A percentile compares a stretch with the other conserved stretches of the same genome.
phyloP scores from a whole-genome alignment of 1,140 invertebrate genomes.

The Steinernema khuongi region DNA sequence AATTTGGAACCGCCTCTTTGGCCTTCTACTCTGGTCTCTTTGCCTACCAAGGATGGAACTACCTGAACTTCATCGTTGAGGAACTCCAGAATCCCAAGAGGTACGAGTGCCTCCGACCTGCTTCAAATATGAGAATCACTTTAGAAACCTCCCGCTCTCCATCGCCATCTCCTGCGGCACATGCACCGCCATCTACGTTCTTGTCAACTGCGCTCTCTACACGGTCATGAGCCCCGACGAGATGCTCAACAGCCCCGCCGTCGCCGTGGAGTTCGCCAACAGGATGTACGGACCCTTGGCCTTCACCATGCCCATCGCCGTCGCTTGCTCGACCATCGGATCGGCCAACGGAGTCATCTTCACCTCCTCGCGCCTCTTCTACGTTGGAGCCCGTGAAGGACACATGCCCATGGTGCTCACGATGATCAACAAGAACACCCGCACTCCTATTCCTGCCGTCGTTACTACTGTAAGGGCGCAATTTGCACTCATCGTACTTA shows the following conservation, averaged over 20 bases:
- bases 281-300: conserved; percentile 81
- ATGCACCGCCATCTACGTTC: conserved; percentile 86
- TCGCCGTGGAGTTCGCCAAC: conserved; percentile 91
- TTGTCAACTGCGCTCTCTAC: conserved; percentile 93
- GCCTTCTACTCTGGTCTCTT: conserved; percentile 98
- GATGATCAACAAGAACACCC: conserved; percentile 54
- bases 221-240: conserved; percentile 79
- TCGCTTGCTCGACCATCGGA: conserved; percentile 93
- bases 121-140: too few relatives aligned
- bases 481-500: too few relatives aligned
- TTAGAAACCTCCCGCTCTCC: conserved; percentile 84
- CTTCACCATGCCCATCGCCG: conserved; percentile 94
- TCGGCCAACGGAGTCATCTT: conserved; percentile 95
- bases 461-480: conserved; percentile 50
- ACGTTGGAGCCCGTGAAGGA: conserved; percentile 56
- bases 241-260: conserved; percentile 85
- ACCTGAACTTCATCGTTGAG: conserved; percentile 79
- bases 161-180: conserved; percentile 89
- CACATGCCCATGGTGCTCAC: conserved; percentile 58
- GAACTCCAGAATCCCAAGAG: conserved; percentile 91
- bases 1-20: conserved; percentile 79
- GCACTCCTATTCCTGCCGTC: conserved; percentile 57
- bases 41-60: conserved; percentile 91
- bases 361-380: conserved; percentile 72
- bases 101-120: too few relatives aligned